phyloP scores from a whole-genome alignment of 2,888 invertebrate genomes.

The Blera fallax region DNA sequence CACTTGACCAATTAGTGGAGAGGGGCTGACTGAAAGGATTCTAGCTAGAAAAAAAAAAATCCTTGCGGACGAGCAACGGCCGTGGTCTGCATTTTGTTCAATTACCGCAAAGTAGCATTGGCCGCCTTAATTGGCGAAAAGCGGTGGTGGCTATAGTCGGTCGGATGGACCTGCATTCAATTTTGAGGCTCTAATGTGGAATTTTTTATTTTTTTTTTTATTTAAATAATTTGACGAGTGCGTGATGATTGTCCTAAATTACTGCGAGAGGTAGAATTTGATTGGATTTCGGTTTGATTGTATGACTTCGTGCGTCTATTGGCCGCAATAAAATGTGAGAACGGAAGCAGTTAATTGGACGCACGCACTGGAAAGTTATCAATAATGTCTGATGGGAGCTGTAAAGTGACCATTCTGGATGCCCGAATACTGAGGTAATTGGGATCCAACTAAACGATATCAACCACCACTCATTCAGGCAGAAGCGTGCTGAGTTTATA shows the following conservation, averaged over 20 bases:
- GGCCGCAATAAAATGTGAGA: not conserved
- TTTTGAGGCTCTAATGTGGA: not conserved
- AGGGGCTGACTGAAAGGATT: not conserved
- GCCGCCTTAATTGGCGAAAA: conserved; percentile 12
- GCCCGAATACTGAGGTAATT: no score
- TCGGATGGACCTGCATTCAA: not conserved
- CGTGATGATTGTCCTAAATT: conserved; percentile 18
- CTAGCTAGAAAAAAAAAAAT: not conserved
- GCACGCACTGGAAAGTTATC: not conserved
- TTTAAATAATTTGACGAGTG: conserved; percentile 4
- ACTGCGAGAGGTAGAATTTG: not conserved
- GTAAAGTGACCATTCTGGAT: no score
- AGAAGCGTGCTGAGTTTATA: no score
- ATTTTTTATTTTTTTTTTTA: not conserved
- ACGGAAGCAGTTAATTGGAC: not conserved
- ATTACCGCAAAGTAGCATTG: conserved; percentile 9
- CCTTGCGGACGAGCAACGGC: not conserved
- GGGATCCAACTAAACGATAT: no score
- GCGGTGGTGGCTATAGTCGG: not conserved
- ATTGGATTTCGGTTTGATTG: not conserved
- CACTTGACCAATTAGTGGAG: conserved; percentile 60
- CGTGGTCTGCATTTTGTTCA: conserved; percentile 10
- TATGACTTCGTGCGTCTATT: not conserved
- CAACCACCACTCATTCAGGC: no score
- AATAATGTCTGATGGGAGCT: no score